phyloP scores from a whole-genome alignment of 2,888 invertebrate genomes.

The Cephalotes varians region DNA sequence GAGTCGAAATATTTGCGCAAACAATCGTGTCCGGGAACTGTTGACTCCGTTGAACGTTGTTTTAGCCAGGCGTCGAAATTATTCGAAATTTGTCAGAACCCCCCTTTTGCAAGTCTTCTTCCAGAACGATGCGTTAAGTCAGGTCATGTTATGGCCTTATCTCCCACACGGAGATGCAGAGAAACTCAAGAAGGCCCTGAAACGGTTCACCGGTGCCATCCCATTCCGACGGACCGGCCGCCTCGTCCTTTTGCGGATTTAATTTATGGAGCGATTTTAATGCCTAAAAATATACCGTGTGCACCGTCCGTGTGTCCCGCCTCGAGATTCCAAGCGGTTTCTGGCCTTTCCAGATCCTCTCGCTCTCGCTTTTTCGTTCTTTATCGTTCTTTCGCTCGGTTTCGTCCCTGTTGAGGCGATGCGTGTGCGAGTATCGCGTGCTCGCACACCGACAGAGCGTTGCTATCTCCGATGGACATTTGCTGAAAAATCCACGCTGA shows the following conservation, averaged over 20 bases:
- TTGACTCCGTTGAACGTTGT: constrained; percentile 13
- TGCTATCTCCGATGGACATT: constrained; percentile 36
- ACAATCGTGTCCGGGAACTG: constrained; percentile 25
- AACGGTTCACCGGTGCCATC: constrained; percentile 75
- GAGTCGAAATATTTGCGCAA: constrained; percentile 29
- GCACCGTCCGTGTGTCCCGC: constrained; percentile 66
- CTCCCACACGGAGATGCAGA: constrained; percentile 72
- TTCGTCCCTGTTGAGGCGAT: constrained; percentile 17
- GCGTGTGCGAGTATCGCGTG: constrained; percentile 34
- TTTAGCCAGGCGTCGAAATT: constrained; percentile 29
- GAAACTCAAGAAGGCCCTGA: constrained; percentile 77
- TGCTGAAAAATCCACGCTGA: constrained; percentile 3
- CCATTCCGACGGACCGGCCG: constrained; percentile 71
- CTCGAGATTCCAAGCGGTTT: constrained; percentile 72
- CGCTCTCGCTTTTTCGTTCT: constrained; percentile 40
- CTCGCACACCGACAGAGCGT: constrained; percentile 38
- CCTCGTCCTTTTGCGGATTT: constrained; percentile 81
- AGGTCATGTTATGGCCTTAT: constrained; percentile 83
- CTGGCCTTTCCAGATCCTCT: constrained; percentile 63
- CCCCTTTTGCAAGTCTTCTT: constrained; percentile 21
- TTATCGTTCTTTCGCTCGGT: constrained; percentile 29
- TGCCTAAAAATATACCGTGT: constrained; percentile 82
- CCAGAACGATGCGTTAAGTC: constrained; percentile 79
- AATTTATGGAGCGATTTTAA: constrained; percentile 84
- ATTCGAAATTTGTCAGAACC: constrained; percentile 36